These are phyloP conservation scores for Crenuchus spilurus DNA, from an alignment of 2,797 vertebrate genomes.

Conservation along the genomic window DNA sequence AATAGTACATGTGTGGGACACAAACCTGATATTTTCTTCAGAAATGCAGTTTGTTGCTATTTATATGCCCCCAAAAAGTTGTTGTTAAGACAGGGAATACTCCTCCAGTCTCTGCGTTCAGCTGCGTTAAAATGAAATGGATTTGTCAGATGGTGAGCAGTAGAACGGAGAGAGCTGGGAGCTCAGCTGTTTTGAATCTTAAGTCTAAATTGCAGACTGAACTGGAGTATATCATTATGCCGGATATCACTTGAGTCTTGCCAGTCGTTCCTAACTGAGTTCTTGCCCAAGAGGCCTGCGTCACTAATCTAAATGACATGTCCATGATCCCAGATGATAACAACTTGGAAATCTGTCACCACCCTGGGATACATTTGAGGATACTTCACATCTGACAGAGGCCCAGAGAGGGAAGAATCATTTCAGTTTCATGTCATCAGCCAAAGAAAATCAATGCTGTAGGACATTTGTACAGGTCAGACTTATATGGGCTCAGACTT, in stretches of 20 bases:
- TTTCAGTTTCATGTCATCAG: neutral
- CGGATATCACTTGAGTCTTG: slow-evolving; percentile 29
- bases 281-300: slow-evolving; percentile 16
- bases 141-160: slow-evolving; percentile 41
- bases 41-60: slow-evolving; percentile 32
- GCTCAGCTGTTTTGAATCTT: slow-evolving; percentile 37
- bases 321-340: slow-evolving; percentile 12
- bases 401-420: neutral
- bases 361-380: neutral
- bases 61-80: slow-evolving; percentile 34
- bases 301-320: slow-evolving; percentile 21
- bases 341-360: neutral
- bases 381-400: neutral
- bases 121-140: slow-evolving; percentile 44
- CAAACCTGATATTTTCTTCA: slow-evolving; percentile 38
- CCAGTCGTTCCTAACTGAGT: slow-evolving; percentile 24
- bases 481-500: too few relatives aligned
- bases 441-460: too few relatives aligned
- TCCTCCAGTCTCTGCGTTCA: slow-evolving; percentile 11
- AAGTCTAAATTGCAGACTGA: slow-evolving; percentile 40
- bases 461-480: too few relatives aligned
- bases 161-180: neutral
- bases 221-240: slow-evolving; percentile 36
- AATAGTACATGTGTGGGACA: slow-evolving; percentile 15
- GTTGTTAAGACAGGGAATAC: slow-evolving; percentile 32